Percentiles rank a stretch among this genome's conserved stretches.
Evolutionary conservation across 2,113 vertebrate species (phyloP).

Genomic region (Bostrychus sinensis): DNA sequence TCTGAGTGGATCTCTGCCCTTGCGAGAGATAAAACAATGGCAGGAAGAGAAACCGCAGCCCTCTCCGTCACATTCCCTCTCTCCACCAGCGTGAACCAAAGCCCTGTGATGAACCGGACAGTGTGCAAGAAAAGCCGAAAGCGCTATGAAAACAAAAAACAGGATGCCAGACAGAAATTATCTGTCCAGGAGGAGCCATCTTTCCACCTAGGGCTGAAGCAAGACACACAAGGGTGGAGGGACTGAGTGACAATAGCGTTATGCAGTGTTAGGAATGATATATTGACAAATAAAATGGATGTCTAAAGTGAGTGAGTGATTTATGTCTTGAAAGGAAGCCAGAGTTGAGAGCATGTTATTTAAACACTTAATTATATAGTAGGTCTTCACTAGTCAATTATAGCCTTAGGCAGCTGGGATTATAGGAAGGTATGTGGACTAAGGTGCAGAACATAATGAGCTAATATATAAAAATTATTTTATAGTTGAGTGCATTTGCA

Average conservation of each 20-base stretch:
- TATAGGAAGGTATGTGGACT: neutral
- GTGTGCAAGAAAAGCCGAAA: slow-evolving; percentile 54
- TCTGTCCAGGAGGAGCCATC: slow-evolving; percentile 64
- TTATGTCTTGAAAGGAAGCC: slow-evolving; percentile 3
- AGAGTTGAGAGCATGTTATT: slow-evolving; percentile 1
- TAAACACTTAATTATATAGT: neutral
- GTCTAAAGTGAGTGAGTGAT: neutral
- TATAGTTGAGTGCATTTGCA: too few relatives aligned
- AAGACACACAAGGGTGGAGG: slow-evolving; percentile 21
- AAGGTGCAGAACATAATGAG: too few relatives aligned
- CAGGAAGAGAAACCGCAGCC: slow-evolving; percentile 67
- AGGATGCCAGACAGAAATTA: slow-evolving; percentile 67
- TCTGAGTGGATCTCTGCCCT: slow-evolving; percentile 39
- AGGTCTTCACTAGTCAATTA: neutral
- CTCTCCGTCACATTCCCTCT: slow-evolving; percentile 8
- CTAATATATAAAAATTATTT: too few relatives aligned
- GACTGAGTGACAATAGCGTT: slow-evolving; percentile 24
- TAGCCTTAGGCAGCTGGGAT: neutral
- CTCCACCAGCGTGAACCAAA: neutral
- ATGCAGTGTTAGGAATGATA: slow-evolving; percentile 36
- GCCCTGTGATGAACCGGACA: slow-evolving; percentile 25
- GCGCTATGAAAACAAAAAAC: slow-evolving; percentile 75
- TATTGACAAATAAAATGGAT: slow-evolving; percentile 17
- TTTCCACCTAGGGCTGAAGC: slow-evolving; percentile 35
- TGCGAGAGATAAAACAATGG: slow-evolving; percentile 74